phyloP scores from a whole-genome alignment of 2,888 invertebrate species.

The Ganaspis brasiliensis region DNA sequence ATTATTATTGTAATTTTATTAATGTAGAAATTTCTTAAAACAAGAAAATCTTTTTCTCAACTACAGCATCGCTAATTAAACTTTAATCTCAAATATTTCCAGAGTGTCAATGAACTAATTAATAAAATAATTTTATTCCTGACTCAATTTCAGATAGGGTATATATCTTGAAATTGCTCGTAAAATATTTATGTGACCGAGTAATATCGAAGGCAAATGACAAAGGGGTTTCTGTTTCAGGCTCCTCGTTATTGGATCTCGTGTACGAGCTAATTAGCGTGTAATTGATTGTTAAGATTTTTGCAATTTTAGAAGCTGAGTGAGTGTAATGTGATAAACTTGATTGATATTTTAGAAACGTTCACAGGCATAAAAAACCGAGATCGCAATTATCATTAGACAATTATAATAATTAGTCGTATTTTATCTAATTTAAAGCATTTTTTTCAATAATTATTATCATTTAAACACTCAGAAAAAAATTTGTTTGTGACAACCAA shows the following conservation, averaged over 20 bases:
- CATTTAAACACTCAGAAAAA: no score
- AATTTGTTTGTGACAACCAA: no score
- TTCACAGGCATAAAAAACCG: not conserved
- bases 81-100: not conserved
- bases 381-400: constrained; percentile 1
- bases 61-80: no score
- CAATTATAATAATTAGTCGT: constrained; percentile 2
- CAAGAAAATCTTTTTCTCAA: no score
- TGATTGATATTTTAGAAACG: not conserved
- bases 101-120: not conserved
- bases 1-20: not conserved
- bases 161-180: not conserved
- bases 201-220: not conserved
- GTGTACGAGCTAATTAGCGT: constrained; percentile 15
- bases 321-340: constrained; percentile 17
- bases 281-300: constrained; percentile 31
- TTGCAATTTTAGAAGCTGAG: constrained; percentile 8
- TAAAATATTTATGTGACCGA: constrained; percentile 13
- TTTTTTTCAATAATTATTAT: no score
- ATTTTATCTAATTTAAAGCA: no score
- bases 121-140: not conserved
- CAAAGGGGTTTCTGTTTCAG: constrained; percentile 21
- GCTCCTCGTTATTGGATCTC: constrained; percentile 17
- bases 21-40: no score
- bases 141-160: not conserved